A percentile compares a stretch with the other conserved stretches of the same genome.
These are phyloP conservation scores for Psettodes erumei DNA, from an alignment of 2,113 vertebrate genomes.

Conservation along the genomic window DNA sequence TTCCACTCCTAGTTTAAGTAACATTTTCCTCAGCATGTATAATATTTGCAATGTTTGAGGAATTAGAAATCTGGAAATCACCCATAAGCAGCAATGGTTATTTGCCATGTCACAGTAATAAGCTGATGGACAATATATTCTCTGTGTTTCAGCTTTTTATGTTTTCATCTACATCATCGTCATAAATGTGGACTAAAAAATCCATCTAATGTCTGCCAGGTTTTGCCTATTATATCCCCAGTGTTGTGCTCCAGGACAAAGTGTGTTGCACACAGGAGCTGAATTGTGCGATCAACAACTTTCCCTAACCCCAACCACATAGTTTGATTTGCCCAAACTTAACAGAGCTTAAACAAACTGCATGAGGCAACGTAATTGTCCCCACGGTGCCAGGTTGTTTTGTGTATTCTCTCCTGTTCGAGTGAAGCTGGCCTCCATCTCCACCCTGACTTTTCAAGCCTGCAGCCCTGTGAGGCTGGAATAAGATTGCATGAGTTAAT, in stretches of 20 bases:
- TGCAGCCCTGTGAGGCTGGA: constrained; percentile 60
- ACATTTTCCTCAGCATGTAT: background rate
- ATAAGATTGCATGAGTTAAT: constrained; percentile 80
- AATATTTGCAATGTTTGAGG: background rate
- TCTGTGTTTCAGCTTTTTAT: background rate
- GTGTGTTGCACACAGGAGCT: background rate
- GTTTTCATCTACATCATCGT: background rate
- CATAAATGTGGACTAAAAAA: background rate
- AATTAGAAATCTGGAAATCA: background rate
- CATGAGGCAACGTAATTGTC: constrained; percentile 1
- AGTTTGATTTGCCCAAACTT: constrained; percentile 5
- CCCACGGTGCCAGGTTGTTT: constrained; percentile 19
- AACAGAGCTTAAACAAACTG: constrained; percentile 6
- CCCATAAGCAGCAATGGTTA: background rate
- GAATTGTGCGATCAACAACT: background rate
- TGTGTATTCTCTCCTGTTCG: background rate
- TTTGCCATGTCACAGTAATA: constrained; percentile 6
- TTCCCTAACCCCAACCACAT: background rate
- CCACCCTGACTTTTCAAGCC: constrained; percentile 67
- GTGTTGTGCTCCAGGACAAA: background rate
- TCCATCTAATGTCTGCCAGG: background rate
- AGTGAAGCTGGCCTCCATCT: constrained; percentile 18
- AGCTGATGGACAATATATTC: background rate
- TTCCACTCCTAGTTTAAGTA: constrained; percentile 21
- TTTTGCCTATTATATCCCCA: background rate